phyloP scores from a whole-genome alignment of 2,888 invertebrate species.

The Tortrix viridana region DNA sequence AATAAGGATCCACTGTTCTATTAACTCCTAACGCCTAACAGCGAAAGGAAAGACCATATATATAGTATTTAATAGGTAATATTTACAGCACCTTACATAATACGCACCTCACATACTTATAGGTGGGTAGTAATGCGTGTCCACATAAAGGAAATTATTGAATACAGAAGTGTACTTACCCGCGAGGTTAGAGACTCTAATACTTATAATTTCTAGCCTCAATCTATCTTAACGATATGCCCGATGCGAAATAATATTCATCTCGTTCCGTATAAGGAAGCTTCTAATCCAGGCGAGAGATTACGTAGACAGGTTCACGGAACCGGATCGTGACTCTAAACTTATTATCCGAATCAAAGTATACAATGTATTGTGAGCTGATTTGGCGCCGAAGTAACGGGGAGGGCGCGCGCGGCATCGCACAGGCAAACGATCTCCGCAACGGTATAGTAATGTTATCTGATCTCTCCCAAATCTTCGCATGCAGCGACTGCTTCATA shows the following conservation, averaged over 20 bases:
- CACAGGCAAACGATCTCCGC: conserved; percentile 64
- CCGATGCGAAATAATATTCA: conserved; percentile 61
- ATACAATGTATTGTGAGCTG: conserved; percentile 76
- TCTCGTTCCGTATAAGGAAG: conserved; percentile 70
- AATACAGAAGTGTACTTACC: conserved; percentile 25
- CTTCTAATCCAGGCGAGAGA: conserved; percentile 71
- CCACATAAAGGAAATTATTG: conserved; percentile 22
- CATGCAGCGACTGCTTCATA: conserved; percentile 43
- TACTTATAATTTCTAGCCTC: conserved; percentile 46
- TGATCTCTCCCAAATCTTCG: conserved; percentile 65
- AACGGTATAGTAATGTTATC: conserved; percentile 77
- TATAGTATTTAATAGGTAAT: conserved; percentile 10
- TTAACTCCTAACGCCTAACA: neutral
- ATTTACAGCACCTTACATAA: no score
- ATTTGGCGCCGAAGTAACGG: conserved; percentile 80
- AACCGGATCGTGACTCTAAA: conserved; percentile 76
- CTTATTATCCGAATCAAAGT: conserved; percentile 79
- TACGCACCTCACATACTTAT: no score
- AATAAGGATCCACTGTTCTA: neutral
- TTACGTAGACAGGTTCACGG: conserved; percentile 72
- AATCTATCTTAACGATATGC: conserved; percentile 49
- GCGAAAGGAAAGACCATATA: conserved; percentile 15
- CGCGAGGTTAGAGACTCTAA: conserved; percentile 40
- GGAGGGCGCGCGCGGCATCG: conserved; percentile 51
- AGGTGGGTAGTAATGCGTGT: neutral